phyloP scores from a whole-genome alignment of 2,888 invertebrate genomes.

The Nebria salina region DNA sequence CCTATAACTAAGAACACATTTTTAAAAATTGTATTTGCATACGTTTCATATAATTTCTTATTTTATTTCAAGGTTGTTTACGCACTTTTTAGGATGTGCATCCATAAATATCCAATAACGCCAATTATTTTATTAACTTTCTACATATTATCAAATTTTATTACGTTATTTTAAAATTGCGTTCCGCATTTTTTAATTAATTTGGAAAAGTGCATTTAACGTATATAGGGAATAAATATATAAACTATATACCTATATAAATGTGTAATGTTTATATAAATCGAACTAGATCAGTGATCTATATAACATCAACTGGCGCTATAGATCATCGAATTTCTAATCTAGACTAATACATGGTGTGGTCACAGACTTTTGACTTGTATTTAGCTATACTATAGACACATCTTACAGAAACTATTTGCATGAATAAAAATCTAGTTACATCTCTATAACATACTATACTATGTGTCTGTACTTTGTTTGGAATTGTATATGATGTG shows the following conservation, averaged over 20 bases:
- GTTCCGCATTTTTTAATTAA: too few species aligned
- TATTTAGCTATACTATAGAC: too few species aligned
- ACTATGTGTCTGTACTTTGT: neutral
- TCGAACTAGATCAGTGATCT: slow-evolving; percentile 36
- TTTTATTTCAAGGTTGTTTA: neutral
- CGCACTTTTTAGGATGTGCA: neutral
- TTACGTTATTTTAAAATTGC: neutral
- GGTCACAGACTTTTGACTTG: too few species aligned
- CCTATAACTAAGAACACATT: too few species aligned
- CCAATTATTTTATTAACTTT: neutral
- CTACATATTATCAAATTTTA: slow-evolving; percentile 1
- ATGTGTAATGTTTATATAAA: neutral
- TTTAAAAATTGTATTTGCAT: too few species aligned
- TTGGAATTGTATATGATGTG: neutral
- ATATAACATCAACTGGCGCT: slow-evolving; percentile 31
- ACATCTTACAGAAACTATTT: neutral
- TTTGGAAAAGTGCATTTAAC: too few species aligned
- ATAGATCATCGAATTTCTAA: slow-evolving; percentile 37
- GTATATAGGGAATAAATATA: neutral
- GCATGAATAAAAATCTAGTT: neutral
- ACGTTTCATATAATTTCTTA: neutral
- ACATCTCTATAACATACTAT: too few species aligned
- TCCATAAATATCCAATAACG: neutral
- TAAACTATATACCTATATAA: neutral
- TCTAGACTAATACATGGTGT: slow-evolving; percentile 24